phyloP scores from a whole-genome alignment of 37 sponge, comb jelly and placozoan genomes.

The Bolinopsis microptera region DNA sequence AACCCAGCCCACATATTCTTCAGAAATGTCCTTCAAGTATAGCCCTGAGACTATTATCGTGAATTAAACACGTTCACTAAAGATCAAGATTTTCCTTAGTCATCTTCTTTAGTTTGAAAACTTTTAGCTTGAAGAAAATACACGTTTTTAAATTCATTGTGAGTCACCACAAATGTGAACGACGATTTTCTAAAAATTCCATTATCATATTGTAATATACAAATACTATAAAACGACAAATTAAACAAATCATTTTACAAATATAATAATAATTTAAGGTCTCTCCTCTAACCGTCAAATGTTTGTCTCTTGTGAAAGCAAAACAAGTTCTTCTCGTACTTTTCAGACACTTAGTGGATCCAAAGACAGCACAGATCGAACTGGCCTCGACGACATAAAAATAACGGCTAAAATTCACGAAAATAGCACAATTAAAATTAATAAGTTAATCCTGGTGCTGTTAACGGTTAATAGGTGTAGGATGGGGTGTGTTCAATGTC shows the following conservation, averaged over 20 bases:
- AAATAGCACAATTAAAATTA: not conserved
- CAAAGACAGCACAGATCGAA: not conserved
- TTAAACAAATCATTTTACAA: constrained; percentile 56
- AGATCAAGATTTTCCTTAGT: no score
- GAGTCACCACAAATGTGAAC: not conserved
- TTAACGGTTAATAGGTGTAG: no score
- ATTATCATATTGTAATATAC: constrained; percentile 34
- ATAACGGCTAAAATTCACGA: not conserved
- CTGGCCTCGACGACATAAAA: not conserved
- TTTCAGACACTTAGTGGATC: not conserved
- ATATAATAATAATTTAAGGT: constrained; percentile 61
- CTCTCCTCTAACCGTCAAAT: not conserved
- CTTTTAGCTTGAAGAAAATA: no score
- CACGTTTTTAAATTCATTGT: not conserved
- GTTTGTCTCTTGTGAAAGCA: no score
- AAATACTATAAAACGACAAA: constrained; percentile 65
- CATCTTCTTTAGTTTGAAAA: no score
- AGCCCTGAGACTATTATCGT: no score
- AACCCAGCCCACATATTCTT: no score
- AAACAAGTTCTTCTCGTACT: not conserved
- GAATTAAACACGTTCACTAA: no score
- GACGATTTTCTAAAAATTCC: constrained; percentile 48
- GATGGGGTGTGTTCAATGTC: no score
- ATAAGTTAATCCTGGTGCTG: not conserved
- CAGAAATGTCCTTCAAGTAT: no score